Evolutionary conservation across 2,797 vertebrate species (phyloP).

Genomic region (Tenualosa thibaudeaui): DNA sequence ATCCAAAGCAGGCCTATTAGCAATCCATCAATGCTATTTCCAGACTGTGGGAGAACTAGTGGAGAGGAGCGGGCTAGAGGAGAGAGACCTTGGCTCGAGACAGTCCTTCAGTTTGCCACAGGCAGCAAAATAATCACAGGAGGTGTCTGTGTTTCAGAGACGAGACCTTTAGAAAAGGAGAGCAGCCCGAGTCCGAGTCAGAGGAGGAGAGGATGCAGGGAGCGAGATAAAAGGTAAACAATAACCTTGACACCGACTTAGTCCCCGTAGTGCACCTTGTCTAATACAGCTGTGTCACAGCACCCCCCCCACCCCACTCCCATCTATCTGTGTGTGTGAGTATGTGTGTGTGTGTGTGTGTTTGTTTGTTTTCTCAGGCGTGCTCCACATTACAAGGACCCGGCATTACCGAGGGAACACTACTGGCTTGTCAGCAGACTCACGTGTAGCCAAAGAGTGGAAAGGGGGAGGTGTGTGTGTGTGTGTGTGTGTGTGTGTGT

Average conservation of each 20-base stretch:
- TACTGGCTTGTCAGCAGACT: conserved; percentile 26
- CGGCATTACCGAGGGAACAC: neutral
- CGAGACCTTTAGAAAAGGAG: conserved; percentile 32
- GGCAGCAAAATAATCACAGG: conserved; percentile 43
- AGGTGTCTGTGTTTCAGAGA: conserved; percentile 44
- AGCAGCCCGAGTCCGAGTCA: conserved; percentile 18
- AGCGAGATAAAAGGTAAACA: conserved; percentile 45
- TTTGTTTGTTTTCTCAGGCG: conserved; percentile 23
- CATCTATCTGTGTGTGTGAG: conserved; percentile 19
- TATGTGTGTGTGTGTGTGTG: conserved; percentile 24
- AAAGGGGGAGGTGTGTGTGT: neutral
- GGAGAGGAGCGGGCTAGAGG: conserved; percentile 35
- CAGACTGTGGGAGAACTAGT: conserved; percentile 58
- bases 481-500: conserved; percentile 44
- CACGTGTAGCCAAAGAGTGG: conserved; percentile 4
- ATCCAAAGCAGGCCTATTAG: conserved; percentile 71
- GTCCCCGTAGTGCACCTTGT: conserved; percentile 40
- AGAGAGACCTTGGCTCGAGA: conserved; percentile 47
- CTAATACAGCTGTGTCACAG: conserved; percentile 37
- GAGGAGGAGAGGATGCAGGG: conserved; percentile 48
- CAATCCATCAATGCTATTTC: conserved; percentile 73
- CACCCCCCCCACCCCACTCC: neutral
- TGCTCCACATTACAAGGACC: conserved; percentile 15
- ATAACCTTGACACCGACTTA: conserved; percentile 54
- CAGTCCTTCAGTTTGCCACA: conserved; percentile 32